A percentile compares a stretch with the other conserved stretches of the same genome.
Evolutionary conservation across 1,140 invertebrate genomes (phyloP).

Genomic region (Magallana ariakensis): DNA sequence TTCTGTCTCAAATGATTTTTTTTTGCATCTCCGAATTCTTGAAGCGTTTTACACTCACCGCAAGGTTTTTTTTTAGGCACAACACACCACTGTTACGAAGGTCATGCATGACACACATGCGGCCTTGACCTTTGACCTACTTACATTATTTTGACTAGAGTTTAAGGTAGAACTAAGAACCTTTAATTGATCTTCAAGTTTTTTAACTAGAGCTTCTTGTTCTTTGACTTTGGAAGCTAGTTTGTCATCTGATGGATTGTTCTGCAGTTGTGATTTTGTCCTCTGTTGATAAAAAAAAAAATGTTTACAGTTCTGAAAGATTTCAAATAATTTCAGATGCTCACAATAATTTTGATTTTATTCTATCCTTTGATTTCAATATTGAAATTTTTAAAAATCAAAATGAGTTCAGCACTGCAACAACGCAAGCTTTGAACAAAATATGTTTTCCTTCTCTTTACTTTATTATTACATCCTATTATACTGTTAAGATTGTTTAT

Average conservation of each 20-base stretch:
- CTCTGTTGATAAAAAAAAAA: constrained; percentile 59
- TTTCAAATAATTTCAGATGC: too few relatives aligned
- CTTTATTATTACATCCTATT: too few relatives aligned
- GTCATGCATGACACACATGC: constrained; percentile 26
- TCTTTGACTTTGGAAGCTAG: constrained; percentile 61
- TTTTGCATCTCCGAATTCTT: not conserved
- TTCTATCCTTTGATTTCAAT: too few relatives aligned
- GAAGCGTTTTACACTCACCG: not conserved
- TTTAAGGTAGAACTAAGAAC: constrained; percentile 51
- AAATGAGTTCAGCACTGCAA: too few relatives aligned
- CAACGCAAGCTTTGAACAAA: too few relatives aligned
- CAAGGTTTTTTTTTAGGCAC: not conserved
- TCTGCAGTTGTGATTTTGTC: constrained; percentile 63
- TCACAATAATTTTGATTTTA: too few relatives aligned
- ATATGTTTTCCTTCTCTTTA: too few relatives aligned
- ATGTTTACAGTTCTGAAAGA: not conserved
- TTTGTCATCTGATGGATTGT: constrained; percentile 68
- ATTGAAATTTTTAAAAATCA: too few relatives aligned
- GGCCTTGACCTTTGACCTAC: constrained; percentile 45
- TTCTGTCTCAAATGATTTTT: not conserved
- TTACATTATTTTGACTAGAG: constrained; percentile 50
- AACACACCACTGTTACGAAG: constrained; percentile 33
- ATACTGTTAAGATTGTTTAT: too few relatives aligned
- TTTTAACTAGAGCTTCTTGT: constrained; percentile 65
- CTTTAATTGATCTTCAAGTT: constrained; percentile 66